Percentiles rank a stretch among this genome's conserved stretches.
Conservation (phyloP, 2,113 vertebrate species). For the Nanger granti region DNA sequence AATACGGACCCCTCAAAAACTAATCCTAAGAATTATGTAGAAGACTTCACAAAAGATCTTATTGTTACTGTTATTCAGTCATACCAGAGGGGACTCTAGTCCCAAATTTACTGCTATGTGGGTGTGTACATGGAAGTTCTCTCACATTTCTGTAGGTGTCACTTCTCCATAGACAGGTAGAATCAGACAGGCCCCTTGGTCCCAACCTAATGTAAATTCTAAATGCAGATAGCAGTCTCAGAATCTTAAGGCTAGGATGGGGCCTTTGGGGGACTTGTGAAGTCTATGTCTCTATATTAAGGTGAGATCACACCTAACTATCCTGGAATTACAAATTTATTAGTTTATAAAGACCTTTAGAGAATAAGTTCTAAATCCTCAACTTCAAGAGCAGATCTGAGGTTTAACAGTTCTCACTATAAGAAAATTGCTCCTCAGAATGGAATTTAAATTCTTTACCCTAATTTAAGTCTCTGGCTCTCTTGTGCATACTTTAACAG, state of each 20-base stretch:
- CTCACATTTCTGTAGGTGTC: neutral
- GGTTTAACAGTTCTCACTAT: neutral
- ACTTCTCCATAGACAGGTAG: neutral
- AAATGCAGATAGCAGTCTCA: neutral
- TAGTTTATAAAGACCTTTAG: slow-evolving; percentile 3
- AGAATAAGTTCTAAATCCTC: slow-evolving; percentile 5
- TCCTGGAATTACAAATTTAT: neutral
- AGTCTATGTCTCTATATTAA: neutral
- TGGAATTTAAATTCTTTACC: slow-evolving; percentile 45
- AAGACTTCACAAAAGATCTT: neutral
- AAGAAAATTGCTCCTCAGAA: slow-evolving; percentile 21
- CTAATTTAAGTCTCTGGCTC: slow-evolving; percentile 33
- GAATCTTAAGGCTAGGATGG: neutral
- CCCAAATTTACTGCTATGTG: neutral
- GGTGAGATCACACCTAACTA: neutral
- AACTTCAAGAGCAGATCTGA: neutral
- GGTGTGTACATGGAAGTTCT: neutral
- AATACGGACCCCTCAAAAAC: neutral
- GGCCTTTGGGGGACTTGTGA: neutral
- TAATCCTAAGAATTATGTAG: neutral
- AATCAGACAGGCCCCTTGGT: neutral
- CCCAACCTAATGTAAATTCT: neutral
- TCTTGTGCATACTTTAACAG: slow-evolving; percentile 21
- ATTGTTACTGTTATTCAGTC: neutral
- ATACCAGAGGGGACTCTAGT: neutral